Base-by-base conservation (phyloP, 2,888 invertebrate genomes). In the Leptopilina syphax region DNA sequence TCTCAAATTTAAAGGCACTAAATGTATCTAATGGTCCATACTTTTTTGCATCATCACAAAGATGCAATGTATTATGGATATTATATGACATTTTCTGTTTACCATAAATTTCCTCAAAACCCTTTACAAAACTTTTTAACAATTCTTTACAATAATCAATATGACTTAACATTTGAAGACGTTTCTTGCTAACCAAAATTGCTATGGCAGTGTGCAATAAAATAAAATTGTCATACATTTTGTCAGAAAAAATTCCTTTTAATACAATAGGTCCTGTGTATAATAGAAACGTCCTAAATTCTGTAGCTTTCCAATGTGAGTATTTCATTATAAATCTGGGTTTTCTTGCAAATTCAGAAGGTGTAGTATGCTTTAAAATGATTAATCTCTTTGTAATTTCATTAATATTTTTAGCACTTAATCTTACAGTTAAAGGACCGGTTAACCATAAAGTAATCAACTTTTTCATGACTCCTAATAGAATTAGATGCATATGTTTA, bases 41-140 rank as follows among this genome's bases (percentile, higher is more conserved):
- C 10, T 79, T 83, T 18, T 13, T 12, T n/a, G 81, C 85, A 85
- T 89, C 89, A 50, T 83, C 77, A 50, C 86, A 80, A 27, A 88
- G 65, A 81, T 89, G 89, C 34, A 88, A 73, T n/a, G 89, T 73
- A 8, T 80, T 79, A 82, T 90, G 89, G 1, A 60, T 18, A 18
- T 60, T 60, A 60, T 60, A 8, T 60, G 60, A 60, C n/a, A 60
- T 18, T 18, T 1, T 89, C 83, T 86, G 83, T 34, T 79, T 68
- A 7, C 85, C 85, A 85, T 90, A 90, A 7, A 88, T 27, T 10
- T 79, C 67, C 10, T 81, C 76, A 79, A 85, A 85, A n/a, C 84
- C 78, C 54, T 78, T 18, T 5, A 90, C 87, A 85, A 89, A 89
- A 18, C 79, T 63, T 12, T 65, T 47, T n/a, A 86, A 68, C 8